Evolutionary conservation across 2,888 invertebrate genomes (phyloP).

Genomic region (Philopedon plagiatum): DNA sequence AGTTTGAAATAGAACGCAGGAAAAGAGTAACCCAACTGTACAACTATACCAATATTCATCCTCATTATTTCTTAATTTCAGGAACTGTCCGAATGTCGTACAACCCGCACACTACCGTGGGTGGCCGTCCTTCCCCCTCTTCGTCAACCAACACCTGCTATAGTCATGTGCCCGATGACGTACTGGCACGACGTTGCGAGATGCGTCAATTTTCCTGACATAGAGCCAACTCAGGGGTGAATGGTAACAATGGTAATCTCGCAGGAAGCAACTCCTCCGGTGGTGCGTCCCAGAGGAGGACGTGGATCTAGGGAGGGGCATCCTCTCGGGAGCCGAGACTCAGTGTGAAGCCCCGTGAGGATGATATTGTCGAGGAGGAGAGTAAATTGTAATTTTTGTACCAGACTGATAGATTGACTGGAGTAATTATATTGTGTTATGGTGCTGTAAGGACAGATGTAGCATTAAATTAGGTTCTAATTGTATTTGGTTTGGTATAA

Average conservation of each 20-base stretch:
- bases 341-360: slow-evolving; percentile 60
- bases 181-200: slow-evolving; percentile 55
- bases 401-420: not conserved
- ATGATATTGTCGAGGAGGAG: slow-evolving; percentile 48
- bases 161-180: slow-evolving; percentile 60
- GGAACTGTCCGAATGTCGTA: slow-evolving; percentile 59
- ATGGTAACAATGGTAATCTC: slow-evolving; percentile 20
- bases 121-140: slow-evolving; percentile 58
- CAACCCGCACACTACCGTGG: slow-evolving; percentile 47
- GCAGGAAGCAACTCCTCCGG: not conserved
- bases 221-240: slow-evolving; percentile 40
- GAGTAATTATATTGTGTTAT: too few species aligned
- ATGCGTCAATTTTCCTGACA: slow-evolving; percentile 62
- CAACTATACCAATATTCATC: too few species aligned
- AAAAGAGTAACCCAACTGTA: too few species aligned
- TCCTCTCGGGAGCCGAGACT: slow-evolving; percentile 61
- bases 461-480: too few species aligned
- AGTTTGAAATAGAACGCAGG: too few species aligned
- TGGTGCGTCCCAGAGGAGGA: slow-evolving; percentile 57
- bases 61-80: too few species aligned
- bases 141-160: slow-evolving; percentile 62
- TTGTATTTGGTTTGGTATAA: too few species aligned
- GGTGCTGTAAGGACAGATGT: not conserved
- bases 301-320: slow-evolving; percentile 63
- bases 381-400: slow-evolving; percentile 41